Conservation (phyloP, 2,888 invertebrate species). For the Bellardia bayeri region DNA sequence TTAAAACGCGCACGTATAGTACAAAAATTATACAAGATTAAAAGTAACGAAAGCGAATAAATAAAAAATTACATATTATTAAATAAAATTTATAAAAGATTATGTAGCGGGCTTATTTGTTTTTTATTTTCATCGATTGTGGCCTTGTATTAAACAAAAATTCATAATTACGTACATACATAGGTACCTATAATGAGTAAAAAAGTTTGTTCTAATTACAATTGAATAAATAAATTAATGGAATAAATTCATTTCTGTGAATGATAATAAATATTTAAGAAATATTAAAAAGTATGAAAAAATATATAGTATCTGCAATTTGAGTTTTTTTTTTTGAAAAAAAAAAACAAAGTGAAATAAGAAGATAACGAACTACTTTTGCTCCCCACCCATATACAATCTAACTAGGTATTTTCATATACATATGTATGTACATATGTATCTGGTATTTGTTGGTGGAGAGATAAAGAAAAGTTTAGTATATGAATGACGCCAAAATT, state of each 20-base stretch:
- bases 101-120: background rate
- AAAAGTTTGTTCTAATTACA: background rate
- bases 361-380: conserved; percentile 49
- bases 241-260: background rate
- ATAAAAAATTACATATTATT: conserved; percentile 20
- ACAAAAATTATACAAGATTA: conserved; percentile 1
- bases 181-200: background rate
- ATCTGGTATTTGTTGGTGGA: conserved; percentile 19
- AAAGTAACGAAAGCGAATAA: conserved; percentile 34
- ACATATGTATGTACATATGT: background rate
- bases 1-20: background rate
- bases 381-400: background rate
- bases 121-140: conserved; percentile 8
- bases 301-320: background rate
- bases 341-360: conserved; percentile 40
- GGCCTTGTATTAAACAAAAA: conserved; percentile 2
- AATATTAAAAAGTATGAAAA: background rate
- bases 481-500: conserved; percentile 32
- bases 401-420: background rate
- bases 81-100: conserved; percentile 6
- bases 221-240: background rate
- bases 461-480: conserved; percentile 41
- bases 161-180: background rate
- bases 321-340: conserved; percentile 11
- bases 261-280: conserved; percentile 5